phyloP scores from a whole-genome alignment of 2,113 vertebrate genomes.

The Ptilonorhynchus violaceus region DNA sequence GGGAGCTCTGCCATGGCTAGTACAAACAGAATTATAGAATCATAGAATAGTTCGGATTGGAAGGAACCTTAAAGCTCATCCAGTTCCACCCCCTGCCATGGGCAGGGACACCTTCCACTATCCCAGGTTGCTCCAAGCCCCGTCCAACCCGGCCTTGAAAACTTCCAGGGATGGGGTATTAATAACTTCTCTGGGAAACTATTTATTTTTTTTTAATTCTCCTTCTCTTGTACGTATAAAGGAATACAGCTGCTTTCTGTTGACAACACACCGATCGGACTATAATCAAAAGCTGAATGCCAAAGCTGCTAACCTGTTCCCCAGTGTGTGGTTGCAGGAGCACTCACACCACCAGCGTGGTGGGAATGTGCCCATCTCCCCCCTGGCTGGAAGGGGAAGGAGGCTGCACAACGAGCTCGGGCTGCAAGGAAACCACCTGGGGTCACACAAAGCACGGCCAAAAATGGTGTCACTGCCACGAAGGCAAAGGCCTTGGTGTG shows the following conservation, averaged over 20 bases:
- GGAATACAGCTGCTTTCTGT: background rate
- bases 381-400: background rate
- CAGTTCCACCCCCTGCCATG: background rate
- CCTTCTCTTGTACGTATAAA: background rate
- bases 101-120: background rate
- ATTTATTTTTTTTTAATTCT: background rate
- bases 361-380: background rate
- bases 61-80: background rate
- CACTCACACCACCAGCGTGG: rapidly evolving
- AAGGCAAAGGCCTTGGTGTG: background rate
- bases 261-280: background rate
- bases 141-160: background rate
- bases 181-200: background rate
- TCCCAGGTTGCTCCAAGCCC: background rate
- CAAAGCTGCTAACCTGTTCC: background rate
- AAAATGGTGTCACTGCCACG: rapidly evolving
- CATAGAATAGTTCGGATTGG: background rate
- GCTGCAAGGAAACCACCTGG: background rate
- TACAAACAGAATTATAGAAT: background rate
- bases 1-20: background rate
- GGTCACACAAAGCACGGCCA: rapidly evolving
- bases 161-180: background rate
- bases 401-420: background rate
- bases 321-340: background rate
- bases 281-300: background rate